Evolutionary conservation across 2,113 vertebrate species (phyloP).

Genomic region (Platichthys stellatus): DNA sequence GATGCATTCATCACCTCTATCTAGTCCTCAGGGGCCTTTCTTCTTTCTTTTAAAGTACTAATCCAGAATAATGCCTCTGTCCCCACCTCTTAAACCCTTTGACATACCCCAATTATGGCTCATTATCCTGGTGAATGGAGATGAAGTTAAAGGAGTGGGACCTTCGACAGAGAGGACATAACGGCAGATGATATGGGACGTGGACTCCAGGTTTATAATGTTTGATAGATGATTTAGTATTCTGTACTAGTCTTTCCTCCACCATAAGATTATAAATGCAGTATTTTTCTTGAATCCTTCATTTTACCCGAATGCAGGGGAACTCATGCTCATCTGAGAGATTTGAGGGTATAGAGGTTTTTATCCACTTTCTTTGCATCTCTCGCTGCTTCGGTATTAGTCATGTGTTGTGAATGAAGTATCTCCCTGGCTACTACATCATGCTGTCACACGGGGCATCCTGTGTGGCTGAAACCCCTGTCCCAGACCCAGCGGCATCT

Average conservation of each 20-base stretch:
- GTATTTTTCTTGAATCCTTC: not conserved
- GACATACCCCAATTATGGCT: constrained; percentile 74
- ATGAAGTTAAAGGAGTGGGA: constrained; percentile 67
- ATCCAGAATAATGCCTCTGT: constrained; percentile 67
- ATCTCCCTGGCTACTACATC: constrained; percentile 61
- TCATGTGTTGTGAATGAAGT: constrained; percentile 53
- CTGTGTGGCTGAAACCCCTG: constrained; percentile 45
- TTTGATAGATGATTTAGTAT: constrained; percentile 49
- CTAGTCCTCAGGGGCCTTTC: constrained; percentile 50
- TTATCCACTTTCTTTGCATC: constrained; percentile 39
- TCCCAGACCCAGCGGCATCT: constrained; percentile 46
- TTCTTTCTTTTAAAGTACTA: constrained; percentile 64
- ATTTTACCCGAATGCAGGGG: not conserved
- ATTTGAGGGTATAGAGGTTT: constrained; percentile 11
- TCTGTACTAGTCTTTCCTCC: constrained; percentile 44
- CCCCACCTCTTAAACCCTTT: constrained; percentile 61
- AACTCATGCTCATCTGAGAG: not conserved
- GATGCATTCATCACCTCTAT: constrained; percentile 64
- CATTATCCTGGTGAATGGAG: constrained; percentile 69
- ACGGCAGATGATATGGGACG: constrained; percentile 57
- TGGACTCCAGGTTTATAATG: constrained; percentile 48
- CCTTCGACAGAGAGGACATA: constrained; percentile 60
- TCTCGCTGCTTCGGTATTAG: constrained; percentile 16
- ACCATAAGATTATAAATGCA: constrained; percentile 3
- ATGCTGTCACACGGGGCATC: constrained; percentile 63